These are phyloP conservation scores for Paradoxurus hermaphroditus DNA, from an alignment of 2,113 vertebrate species.

Conservation along the genomic window DNA sequence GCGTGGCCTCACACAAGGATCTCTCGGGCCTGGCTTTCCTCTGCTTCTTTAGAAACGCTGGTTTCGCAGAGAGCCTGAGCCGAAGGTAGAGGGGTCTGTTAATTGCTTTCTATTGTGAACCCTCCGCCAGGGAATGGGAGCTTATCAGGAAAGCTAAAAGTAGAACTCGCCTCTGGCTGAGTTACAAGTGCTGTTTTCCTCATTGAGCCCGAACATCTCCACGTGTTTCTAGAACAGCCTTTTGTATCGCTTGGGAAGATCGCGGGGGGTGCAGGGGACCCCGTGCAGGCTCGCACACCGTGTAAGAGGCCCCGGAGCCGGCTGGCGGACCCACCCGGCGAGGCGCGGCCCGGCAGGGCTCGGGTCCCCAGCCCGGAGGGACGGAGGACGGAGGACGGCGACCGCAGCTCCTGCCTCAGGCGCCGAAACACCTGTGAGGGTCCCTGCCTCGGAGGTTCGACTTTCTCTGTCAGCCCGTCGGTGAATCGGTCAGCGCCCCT, in stretches of 20 bases:
- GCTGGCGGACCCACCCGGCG: accelerated
- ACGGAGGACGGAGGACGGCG: not conserved
- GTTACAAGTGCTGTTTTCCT: not conserved
- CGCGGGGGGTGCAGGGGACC: too few species aligned
- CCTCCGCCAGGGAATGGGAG: not conserved
- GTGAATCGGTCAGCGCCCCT: too few species aligned
- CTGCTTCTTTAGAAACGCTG: not conserved
- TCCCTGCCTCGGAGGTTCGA: not conserved
- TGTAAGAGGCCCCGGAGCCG: accelerated
- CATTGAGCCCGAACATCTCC: not conserved
- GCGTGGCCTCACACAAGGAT: conserved; percentile 32
- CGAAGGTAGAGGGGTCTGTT: not conserved
- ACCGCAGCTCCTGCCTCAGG: accelerated
- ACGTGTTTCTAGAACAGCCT: not conserved
- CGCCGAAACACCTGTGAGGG: accelerated
- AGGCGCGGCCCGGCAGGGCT: accelerated
- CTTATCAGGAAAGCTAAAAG: not conserved
- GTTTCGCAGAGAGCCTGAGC: not conserved
- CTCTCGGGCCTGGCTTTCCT: not conserved
- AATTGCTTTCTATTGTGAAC: conserved; percentile 33
- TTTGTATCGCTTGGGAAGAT: not conserved
- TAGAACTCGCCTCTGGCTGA: not conserved
- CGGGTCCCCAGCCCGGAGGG: too few species aligned
- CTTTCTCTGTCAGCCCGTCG: not conserved
- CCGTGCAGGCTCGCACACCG: not conserved